phyloP scores from a whole-genome alignment of 2,113 vertebrate genomes.

The Xiphophorus hellerii region DNA sequence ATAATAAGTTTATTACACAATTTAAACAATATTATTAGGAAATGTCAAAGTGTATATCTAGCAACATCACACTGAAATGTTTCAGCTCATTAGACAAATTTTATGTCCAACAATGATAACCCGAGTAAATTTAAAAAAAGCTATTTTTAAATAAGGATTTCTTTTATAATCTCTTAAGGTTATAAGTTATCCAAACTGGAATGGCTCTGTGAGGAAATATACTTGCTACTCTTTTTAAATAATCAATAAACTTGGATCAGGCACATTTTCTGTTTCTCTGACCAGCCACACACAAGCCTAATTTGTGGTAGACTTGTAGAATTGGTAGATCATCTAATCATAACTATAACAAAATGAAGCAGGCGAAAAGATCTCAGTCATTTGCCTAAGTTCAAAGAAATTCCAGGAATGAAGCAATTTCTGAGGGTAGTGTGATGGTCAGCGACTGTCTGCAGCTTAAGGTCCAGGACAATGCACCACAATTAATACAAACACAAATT shows the following conservation, averaged over 20 bases:
- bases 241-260: neutral
- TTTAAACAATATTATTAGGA: slow-evolving; percentile 23
- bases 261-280: neutral
- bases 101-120: neutral
- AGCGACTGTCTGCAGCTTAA: too few species aligned
- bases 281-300: neutral
- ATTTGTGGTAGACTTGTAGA: neutral
- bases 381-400: too few species aligned
- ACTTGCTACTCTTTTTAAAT: neutral
- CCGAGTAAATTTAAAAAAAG: neutral
- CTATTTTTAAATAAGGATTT: neutral
- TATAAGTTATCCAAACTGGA: neutral
- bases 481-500: too few species aligned
- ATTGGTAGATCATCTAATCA: neutral
- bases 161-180: neutral
- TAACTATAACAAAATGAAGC: neutral
- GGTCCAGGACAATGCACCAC: too few species aligned
- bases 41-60: slow-evolving; percentile 22
- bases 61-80: neutral
- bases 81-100: neutral
- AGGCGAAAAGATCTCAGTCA: too few species aligned
- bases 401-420: too few species aligned
- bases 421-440: too few species aligned
- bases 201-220: neutral
- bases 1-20: slow-evolving; percentile 29